Evolutionary conservation across 2,113 vertebrate genomes (phyloP), one percentile per base, ranked within the genome.

Genomic region (Diglossa brunneiventris): DNA sequence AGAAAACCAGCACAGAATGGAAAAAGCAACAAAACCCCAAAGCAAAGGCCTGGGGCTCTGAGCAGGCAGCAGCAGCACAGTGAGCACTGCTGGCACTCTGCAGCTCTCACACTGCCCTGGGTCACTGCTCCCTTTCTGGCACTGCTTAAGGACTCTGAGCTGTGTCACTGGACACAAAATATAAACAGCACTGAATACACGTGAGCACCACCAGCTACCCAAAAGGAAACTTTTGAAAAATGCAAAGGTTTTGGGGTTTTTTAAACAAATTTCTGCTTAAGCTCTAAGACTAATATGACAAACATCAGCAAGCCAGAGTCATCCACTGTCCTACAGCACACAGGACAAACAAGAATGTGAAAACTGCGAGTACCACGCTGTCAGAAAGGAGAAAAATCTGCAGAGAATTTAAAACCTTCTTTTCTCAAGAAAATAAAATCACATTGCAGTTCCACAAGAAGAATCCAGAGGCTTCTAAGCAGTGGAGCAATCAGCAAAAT

Each of bases 241-340:
- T 9, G 15, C 3, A n/a, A 47, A 50, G 5, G 0, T 0, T 3
- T 3, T 64, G 8, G 8, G 4, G 3, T 23, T 44, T 64, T 64
- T n/a, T 7, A 23, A n/a, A 49, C 10, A 15, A 21, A 33, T 59
- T 80, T 67, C 39, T 56, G 14, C 39, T 66, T 44, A 42, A 74
- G 24, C 10, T 42, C 15, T 26, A 23, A 62, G 26, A 42, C 7
- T 9, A 28, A 5, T 2, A 2, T 20, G 39, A 42, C 15, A 33
- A 94, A 74, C 15, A 41, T 11, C 37, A 77, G 24, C 35, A 59
- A 88, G 4, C 5, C 35, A 80, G 24, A 42, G 21, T 24, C 17
- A 24, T 12, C 26, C 39, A 13, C 6, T 52, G 27, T 27, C 62
- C 44, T 30, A 23, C 24, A 41, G 8, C 8, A 3, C 17, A 11